phyloP scores from a whole-genome alignment of 2,113 vertebrate genomes.

The Calonectris borealis region DNA sequence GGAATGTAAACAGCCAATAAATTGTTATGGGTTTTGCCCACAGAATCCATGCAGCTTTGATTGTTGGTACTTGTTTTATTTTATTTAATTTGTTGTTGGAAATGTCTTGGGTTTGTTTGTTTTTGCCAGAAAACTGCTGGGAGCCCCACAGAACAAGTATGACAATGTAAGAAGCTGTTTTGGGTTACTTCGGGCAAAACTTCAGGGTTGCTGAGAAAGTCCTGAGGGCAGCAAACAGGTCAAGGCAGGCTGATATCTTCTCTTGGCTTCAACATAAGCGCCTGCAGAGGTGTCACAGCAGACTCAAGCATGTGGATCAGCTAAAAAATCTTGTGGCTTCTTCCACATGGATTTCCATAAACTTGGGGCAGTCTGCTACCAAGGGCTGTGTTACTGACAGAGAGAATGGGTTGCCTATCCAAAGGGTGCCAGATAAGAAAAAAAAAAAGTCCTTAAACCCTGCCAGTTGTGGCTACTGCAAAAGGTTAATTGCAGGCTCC shows the following conservation, averaged over 20 bases:
- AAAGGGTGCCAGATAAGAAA: background rate
- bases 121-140: background rate
- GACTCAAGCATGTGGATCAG: background rate
- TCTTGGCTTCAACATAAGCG: background rate
- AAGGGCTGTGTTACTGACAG: background rate
- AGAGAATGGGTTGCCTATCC: background rate
- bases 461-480: background rate
- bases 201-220: background rate
- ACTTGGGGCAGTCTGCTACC: background rate
- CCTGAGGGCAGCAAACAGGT: background rate
- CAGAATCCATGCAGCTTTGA: slow-evolving; percentile 22
- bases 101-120: background rate
- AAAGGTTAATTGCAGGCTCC: background rate
- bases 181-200: background rate
- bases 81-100: slow-evolving; percentile 41
- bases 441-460: background rate
- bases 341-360: background rate
- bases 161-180: background rate
- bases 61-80: slow-evolving; percentile 22
- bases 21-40: slow-evolving; percentile 24
- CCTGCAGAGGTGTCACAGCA: background rate
- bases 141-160: background rate
- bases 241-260: background rate
- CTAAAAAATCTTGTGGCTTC: background rate
- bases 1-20: slow-evolving; percentile 26